Evolutionary conservation across 2,888 invertebrate species (phyloP), one percentile per base, ranked within the genome.

Genomic region (Crepidodera aurea): DNA sequence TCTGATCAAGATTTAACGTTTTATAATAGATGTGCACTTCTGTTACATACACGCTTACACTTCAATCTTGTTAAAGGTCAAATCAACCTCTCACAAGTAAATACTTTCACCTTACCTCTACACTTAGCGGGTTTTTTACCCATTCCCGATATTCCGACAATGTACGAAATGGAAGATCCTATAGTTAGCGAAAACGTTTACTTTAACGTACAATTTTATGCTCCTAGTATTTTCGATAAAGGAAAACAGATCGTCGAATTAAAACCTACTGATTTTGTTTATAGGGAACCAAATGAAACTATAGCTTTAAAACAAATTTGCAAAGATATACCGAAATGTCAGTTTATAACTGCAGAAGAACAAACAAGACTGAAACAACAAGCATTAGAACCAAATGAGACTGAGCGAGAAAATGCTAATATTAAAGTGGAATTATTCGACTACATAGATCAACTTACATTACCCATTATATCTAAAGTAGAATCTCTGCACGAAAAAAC

Each of bases 1-100:
- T 51, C 65, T 1, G 60, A 66, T 37, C 51, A 67, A 27, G 63
- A 60, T 1, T 61, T 74, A 7, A 72, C 67, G 5, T 81, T 79
- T 66, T 81, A 79, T 70, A 81, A 81, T 60, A 75, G 79, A 27
- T 81, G 81, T 62, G 67, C 79, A 0, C 73, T 81, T 37, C 66
- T 80, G 13, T 64, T 81, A 12, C 81, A 81, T 59, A 70, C 75
- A n/a, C 69, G 80, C 13, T 71, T 71, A 32, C 81, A 81, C 66
- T 80, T 70, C 63, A 68, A 58, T n/a, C 37, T 73, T 8, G 56
- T 68, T 8, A 66, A 72, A 48, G 79, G 79, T 8, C 60, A 71
- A 29, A 73, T 81, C 8, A 71, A 79, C 68, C 66, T 81, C 12
- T 69, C 71, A 10, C 65, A 74, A 57, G 62, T 81, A 12, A 73